Base-by-base conservation (phyloP, 2,888 invertebrate genomes). In the Germaria angustata region DNA sequence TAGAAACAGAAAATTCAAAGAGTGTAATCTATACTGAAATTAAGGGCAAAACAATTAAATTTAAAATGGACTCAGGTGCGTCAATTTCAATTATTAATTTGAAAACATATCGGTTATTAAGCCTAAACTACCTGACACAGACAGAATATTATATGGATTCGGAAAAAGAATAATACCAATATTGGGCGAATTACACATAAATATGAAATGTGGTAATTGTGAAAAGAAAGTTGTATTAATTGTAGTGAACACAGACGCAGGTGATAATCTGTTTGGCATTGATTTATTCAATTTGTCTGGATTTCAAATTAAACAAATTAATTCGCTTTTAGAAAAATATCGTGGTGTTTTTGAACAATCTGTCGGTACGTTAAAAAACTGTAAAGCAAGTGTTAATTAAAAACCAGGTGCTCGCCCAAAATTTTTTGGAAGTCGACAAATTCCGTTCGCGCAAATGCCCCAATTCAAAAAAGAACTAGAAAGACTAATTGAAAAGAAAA, bases 371-470 rank as follows among this genome's bases (percentile, higher is more conserved):
- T 53, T 80, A 15, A 68, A 73, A 55, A n/a, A 61, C 17, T 68
- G 68, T 32, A 75, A 80, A 68, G 63, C 55, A 5, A 69, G 17
- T 22, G 11, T 34, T 66, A 3, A 32, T 32, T 7, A 5, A 13
- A 81, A 65, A 34, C 57, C 63, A 9, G 59, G 76, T 41, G 80
- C 76, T 17, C 39, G 15, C 22, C 80, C 84, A 22, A 81, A 84
- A 69, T 76, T 80, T 68, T 78, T 59, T 20, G 75, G 82, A 65
- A 57, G 63, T 5, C 72, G 85, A 8, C 84, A 77, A 13, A 69
- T 85, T 57, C 82, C 85, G 0, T 84, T 76, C 11, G 61, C 53
- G 13, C 69, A 32, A 71, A 69, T 76, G 46, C 51, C 24, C 2
- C 44, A 71, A 71, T 44, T 49, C 17, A 72, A 72, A 51, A 11